phyloP scores from a whole-genome alignment of 2,113 vertebrate species.

The Ranitomeya imitator region DNA sequence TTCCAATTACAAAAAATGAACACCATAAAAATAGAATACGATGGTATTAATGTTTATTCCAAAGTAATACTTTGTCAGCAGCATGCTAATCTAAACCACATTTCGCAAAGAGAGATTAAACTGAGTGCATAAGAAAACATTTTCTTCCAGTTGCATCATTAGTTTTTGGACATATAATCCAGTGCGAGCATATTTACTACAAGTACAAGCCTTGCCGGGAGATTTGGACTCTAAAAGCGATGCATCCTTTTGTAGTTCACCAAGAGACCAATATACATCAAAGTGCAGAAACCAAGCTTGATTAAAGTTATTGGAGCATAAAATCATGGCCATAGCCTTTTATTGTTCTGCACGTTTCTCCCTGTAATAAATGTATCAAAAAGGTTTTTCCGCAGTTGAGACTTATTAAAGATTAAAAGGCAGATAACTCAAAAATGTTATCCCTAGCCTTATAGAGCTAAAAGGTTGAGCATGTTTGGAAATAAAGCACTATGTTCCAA shows the following conservation, averaged over 20 bases:
- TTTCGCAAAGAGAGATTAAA: slow-evolving; percentile 47
- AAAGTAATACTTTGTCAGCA: slow-evolving; percentile 50
- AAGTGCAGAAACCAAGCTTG: slow-evolving; percentile 23
- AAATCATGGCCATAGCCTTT: slow-evolving; percentile 13
- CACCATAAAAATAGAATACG: slow-evolving; percentile 39
- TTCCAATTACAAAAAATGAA: slow-evolving; percentile 55
- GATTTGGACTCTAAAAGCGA: slow-evolving; percentile 24
- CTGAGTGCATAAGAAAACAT: slow-evolving; percentile 40
- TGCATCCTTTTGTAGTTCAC: slow-evolving; percentile 11
- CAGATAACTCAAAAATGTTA: background rate
- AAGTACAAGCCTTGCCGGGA: background rate
- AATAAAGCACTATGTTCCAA: background rate
- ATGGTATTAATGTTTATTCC: slow-evolving; percentile 52
- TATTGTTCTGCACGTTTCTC: slow-evolving; percentile 8
- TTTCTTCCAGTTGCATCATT: slow-evolving; percentile 48
- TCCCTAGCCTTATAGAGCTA: background rate
- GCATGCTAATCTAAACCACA: slow-evolving; percentile 38
- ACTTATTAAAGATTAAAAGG: slow-evolving; percentile 31
- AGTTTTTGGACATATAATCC: slow-evolving; percentile 42
- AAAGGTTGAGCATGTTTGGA: background rate
- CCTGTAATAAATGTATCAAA: slow-evolving; percentile 13
- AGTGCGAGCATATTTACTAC: slow-evolving; percentile 39
- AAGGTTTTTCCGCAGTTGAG: background rate
- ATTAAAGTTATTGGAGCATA: slow-evolving; percentile 45
- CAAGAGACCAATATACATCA: slow-evolving; percentile 33